These are phyloP conservation scores for Lepidocyrtinus sp. DNA, from an alignment of 2,888 invertebrate species.

Conservation along the genomic window DNA sequence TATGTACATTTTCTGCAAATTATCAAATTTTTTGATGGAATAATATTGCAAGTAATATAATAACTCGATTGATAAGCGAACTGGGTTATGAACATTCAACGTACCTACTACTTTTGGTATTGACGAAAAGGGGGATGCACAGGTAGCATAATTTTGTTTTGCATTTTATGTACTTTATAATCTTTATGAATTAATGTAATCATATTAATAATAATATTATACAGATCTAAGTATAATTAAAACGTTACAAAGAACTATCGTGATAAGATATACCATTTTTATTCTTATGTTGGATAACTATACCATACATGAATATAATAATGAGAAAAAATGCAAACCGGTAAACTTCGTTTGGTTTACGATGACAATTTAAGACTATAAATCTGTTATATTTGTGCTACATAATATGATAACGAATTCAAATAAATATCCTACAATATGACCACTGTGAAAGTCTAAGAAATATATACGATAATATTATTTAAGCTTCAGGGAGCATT, in stretches of 20 bases:
- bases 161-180: neutral
- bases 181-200: neutral
- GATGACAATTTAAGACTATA: slow-evolving; percentile 58
- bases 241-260: slow-evolving; percentile 35
- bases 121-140: too few species aligned
- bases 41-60: too few species aligned
- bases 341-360: slow-evolving; percentile 47
- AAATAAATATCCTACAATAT: slow-evolving; percentile 53
- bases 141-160: slow-evolving; percentile 6
- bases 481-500: too few species aligned
- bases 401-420: slow-evolving; percentile 49
- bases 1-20: too few species aligned
- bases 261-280: slow-evolving; percentile 44
- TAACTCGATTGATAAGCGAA: too few species aligned
- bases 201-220: too few species aligned
- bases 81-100: too few species aligned
- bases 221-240: slow-evolving; percentile 10
- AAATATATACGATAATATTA: too few species aligned
- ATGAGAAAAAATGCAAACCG: slow-evolving; percentile 35
- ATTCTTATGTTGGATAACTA: slow-evolving; percentile 17
- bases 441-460: slow-evolving; percentile 42
- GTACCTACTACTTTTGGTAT: too few species aligned
- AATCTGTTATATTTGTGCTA: slow-evolving; percentile 59
- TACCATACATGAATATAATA: slow-evolving; percentile 22
- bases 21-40: too few species aligned